These are phyloP conservation scores for Choristoneura fumiferana DNA, from an alignment of 1,140 invertebrate species.

Conservation along the genomic window DNA sequence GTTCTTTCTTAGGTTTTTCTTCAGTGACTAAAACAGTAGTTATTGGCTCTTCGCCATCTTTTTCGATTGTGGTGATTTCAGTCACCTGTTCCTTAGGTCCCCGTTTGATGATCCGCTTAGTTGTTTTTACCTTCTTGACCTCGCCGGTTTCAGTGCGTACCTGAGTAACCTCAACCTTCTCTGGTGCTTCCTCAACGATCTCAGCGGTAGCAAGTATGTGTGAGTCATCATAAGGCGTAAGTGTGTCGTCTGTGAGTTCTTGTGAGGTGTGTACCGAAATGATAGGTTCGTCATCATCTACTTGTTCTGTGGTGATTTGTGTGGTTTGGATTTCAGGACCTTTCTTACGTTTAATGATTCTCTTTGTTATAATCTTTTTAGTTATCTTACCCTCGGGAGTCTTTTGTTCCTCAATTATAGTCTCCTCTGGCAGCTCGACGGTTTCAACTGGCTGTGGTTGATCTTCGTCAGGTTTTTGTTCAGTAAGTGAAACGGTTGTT, in stretches of 20 bases:
- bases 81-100: conserved; percentile 41
- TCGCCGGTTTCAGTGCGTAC: conserved; percentile 53
- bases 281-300: background rate
- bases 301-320: conserved; percentile 28
- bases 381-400: conserved; percentile 27
- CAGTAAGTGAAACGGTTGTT: background rate
- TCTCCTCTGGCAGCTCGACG: background rate
- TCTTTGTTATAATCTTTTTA: conserved; percentile 29
- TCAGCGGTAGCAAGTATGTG: conserved; percentile 18
- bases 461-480: background rate
- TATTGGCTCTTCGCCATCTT: conserved; percentile 50
- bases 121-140: conserved; percentile 61
- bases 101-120: conserved; percentile 42
- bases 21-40: conserved; percentile 40
- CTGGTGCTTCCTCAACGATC: conserved; percentile 53
- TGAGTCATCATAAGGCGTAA: background rate
- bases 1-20: conserved; percentile 19
- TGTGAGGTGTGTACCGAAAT: background rate
- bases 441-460: background rate
- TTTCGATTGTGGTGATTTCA: conserved; percentile 50
- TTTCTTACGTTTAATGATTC: conserved; percentile 26
- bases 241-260: conserved; percentile 20
- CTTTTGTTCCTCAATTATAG: background rate
- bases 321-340: conserved; percentile 24
- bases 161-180: conserved; percentile 38